A percentile compares a stretch with the other conserved stretches of the same genome.
Conservation (phyloP, 1,140 invertebrate species). For the Caenorhabditis briggsae region DNA sequence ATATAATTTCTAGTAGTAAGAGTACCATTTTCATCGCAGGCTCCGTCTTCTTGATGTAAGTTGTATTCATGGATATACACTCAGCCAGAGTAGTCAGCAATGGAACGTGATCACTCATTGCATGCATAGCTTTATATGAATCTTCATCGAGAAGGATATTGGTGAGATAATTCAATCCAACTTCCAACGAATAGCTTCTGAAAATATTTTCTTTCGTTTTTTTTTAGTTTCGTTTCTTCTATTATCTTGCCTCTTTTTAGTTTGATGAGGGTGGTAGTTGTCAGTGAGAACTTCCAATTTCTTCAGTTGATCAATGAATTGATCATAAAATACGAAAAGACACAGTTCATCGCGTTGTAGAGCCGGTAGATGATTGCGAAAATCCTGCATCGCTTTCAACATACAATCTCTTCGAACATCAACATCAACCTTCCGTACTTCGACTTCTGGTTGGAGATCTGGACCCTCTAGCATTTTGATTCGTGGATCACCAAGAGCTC, state of each 20-base stretch:
- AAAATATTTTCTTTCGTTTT: neutral
- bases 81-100: neutral
- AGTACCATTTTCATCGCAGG: conserved; percentile 1
- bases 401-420: neutral
- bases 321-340: neutral
- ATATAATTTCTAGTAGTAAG: neutral
- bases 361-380: neutral
- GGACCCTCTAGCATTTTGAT: conserved; percentile 10
- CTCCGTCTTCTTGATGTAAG: conserved; percentile 12
- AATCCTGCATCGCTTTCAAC: neutral
- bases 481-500: neutral
- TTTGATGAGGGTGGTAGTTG: neutral
- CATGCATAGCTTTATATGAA: neutral
- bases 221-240: neutral
- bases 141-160: neutral
- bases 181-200: neutral
- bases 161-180: neutral
- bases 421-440: neutral
- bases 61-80: conserved; percentile 3
- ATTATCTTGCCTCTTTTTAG: neutral
- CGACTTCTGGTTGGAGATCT: conserved; percentile 16
- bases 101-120: neutral
- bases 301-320: neutral
- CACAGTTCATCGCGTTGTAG: neutral
- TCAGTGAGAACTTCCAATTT: neutral